phyloP scores from a whole-genome alignment of 2,113 vertebrate species.

The Megalops atlanticus region DNA sequence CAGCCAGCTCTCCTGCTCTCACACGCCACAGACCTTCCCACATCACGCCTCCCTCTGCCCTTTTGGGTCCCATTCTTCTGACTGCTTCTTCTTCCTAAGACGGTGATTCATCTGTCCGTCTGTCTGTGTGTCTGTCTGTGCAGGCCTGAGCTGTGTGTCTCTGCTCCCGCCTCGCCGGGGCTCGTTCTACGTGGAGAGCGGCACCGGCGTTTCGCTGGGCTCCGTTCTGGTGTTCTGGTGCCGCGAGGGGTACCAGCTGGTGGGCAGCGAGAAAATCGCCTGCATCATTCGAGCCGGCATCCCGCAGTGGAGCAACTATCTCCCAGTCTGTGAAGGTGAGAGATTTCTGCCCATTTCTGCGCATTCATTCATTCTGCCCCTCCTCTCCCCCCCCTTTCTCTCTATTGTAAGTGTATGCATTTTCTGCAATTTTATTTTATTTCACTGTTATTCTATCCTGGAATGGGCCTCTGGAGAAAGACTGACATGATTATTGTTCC shows the following conservation, averaged over 20 bases:
- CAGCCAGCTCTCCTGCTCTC: background rate
- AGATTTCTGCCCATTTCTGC: background rate
- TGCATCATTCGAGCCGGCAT: constrained; percentile 57
- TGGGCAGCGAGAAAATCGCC: constrained; percentile 67
- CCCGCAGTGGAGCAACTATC: constrained; percentile 70
- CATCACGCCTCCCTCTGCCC: background rate
- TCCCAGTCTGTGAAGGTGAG: constrained; percentile 70
- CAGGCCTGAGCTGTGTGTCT: constrained; percentile 62
- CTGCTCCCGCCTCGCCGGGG: constrained; percentile 66
- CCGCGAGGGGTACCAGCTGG: constrained; percentile 74
- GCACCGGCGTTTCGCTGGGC: constrained; percentile 60
- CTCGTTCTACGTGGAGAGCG: constrained; percentile 68
- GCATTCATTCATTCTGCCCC: background rate
- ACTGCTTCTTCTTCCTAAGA: constrained; percentile 10
- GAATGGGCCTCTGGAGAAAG: too few relatives aligned
- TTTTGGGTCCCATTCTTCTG: background rate
- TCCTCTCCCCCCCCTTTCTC: background rate
- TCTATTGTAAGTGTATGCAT: background rate
- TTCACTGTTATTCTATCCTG: too few relatives aligned
- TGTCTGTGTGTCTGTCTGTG: background rate
- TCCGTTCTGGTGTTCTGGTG: constrained; percentile 72
- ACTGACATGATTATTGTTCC: too few relatives aligned
- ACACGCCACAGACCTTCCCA: background rate
- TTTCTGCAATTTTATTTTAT: background rate
- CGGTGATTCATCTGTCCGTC: background rate